Base-by-base conservation (phyloP, 2,797 vertebrate species). In the Sphenopsis melanotis region DNA sequence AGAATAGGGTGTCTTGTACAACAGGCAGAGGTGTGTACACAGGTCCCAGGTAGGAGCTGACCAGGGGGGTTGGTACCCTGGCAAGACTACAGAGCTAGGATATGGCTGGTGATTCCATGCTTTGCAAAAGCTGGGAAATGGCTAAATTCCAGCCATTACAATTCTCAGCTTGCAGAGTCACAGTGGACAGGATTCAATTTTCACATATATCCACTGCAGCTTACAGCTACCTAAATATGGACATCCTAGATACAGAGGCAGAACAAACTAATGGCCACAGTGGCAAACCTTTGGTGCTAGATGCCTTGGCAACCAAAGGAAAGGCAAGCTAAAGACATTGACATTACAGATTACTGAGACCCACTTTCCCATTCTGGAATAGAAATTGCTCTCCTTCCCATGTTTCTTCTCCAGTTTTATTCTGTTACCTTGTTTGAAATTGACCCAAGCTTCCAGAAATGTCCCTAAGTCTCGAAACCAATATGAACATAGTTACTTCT, bases 101-200 rank as follows among this genome's bases (percentile, higher is more conserved):
- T 16, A 47, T 2, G 0, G 15, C 41, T 0, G 1, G 46, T 29
- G 30, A 49, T 37, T 20, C 23, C 12, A 5, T 44, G 23, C 6
- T 60, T 63, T 64, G 15, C 46, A 41, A 22, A 42, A 36, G 21
- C 29, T 29, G 17, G 4, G 7, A n/a, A 34, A 19, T 30, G 15
- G 17, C 46, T 81, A 53, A 69, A 65, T 76, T 87, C 39, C 53
- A 49, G 22, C 44, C 44, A 46, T 23, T 46, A 23, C 44, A 46
- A 23, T 22, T 46, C 44, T 46, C 44, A 64, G 3, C 30, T 53
- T 68, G 14, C 20, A 41, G 39, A 80, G 39, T 44, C 39, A 32
- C 64, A 19, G 36, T 22, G 44, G 19, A 16, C 18, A 68, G 39
- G 39, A 55, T 69, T 64, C 36, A 19, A 1, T 9, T 70, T 52